These are phyloP conservation scores for Scrobipalpa costella DNA, from an alignment of 2,888 invertebrate species.

Conservation along the genomic window DNA sequence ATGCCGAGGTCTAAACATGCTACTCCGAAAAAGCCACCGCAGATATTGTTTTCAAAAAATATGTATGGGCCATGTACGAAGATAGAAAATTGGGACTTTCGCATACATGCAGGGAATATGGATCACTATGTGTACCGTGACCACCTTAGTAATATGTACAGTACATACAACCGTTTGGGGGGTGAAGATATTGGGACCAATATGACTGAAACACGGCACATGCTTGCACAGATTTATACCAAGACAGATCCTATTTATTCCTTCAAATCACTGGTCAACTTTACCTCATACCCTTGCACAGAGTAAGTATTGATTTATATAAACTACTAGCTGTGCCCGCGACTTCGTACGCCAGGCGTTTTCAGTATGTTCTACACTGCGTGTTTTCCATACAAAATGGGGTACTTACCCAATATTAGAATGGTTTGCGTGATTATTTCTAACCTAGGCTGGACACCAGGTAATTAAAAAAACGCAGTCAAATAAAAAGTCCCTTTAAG, in stretches of 20 bases:
- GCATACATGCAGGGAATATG: slow-evolving; percentile 64
- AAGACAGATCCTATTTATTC: slow-evolving; percentile 68
- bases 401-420: too few relatives aligned
- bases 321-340: too few relatives aligned
- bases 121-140: slow-evolving; percentile 77
- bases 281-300: slow-evolving; percentile 74
- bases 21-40: slow-evolving; percentile 63
- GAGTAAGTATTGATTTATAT: slow-evolving; percentile 56
- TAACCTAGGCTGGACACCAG: too few relatives aligned
- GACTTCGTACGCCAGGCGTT: not conserved
- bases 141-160: slow-evolving; percentile 66
- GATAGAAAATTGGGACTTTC: slow-evolving; percentile 72
- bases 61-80: slow-evolving; percentile 63
- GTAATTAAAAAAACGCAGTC: too few relatives aligned
- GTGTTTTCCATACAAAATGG: too few relatives aligned
- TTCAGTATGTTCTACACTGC: too few relatives aligned
- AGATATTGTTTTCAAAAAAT: slow-evolving; percentile 73
- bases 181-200: slow-evolving; percentile 59
- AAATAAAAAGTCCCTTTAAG: too few relatives aligned
- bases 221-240: slow-evolving; percentile 68
- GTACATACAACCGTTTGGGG: slow-evolving; percentile 74
- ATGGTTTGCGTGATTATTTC: too few relatives aligned
- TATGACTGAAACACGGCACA: slow-evolving; percentile 70
- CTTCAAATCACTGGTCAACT: slow-evolving; percentile 71
- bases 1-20: slow-evolving; percentile 4